A percentile compares a stretch with the other conserved stretches of the same genome.
phyloP scores from a whole-genome alignment of 2,797 vertebrate species.

The Chromis chromis region DNA sequence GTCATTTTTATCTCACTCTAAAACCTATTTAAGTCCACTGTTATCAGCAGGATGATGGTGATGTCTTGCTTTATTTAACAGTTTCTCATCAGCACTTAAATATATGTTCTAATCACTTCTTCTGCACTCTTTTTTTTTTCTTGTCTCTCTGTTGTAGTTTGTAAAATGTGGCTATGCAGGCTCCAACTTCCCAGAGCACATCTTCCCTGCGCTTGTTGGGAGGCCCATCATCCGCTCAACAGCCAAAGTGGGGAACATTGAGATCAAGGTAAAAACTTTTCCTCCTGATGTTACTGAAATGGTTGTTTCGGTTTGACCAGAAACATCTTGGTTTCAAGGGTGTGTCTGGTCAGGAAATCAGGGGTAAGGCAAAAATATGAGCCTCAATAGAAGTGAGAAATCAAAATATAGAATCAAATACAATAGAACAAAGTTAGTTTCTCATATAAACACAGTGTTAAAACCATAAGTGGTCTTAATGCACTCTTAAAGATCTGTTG shows the following conservation, averaged over 20 bases:
- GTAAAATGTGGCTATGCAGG: constrained; percentile 90
- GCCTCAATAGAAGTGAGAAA: neutral
- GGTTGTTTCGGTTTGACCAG: neutral
- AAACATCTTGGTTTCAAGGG: neutral
- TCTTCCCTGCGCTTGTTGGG: constrained; percentile 89
- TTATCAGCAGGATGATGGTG: constrained; percentile 1
- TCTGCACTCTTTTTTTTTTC: constrained; percentile 10
- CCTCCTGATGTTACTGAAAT: neutral
- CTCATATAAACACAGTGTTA: neutral
- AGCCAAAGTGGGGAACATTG: constrained; percentile 89
- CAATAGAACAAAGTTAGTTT: neutral
- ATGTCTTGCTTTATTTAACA: neutral
- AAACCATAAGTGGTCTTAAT: neutral
- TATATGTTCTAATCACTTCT: constrained; percentile 35
- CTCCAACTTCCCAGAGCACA: constrained; percentile 90
- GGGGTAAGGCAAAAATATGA: neutral
- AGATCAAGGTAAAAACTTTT: constrained; percentile 85
- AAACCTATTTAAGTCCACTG: constrained; percentile 6
- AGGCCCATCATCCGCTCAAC: constrained; percentile 88
- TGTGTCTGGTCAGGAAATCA: neutral
- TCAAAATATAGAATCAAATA: neutral
- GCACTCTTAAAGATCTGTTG: neutral
- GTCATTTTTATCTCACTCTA: neutral
- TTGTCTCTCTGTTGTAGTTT: constrained; percentile 76
- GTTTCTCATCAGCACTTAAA: constrained; percentile 5